Conservation (phyloP, 2,888 invertebrate species). For the Pogonocherus hispidulus region DNA sequence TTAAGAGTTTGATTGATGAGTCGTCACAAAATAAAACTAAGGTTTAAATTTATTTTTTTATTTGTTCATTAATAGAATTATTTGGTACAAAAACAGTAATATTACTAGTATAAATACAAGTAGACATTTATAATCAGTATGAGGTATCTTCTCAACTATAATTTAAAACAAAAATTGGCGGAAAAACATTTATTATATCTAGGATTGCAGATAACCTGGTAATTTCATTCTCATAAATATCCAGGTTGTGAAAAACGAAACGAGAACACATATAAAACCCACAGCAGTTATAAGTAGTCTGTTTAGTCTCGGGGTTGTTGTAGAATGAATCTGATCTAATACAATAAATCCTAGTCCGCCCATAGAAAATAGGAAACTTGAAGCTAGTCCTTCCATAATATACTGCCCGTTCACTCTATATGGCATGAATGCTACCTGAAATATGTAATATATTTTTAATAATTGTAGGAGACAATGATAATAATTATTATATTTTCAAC, state of each 20-base stretch:
- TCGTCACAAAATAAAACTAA: too few species aligned
- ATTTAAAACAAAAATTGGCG: too few species aligned
- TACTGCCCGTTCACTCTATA: constrained; percentile 99
- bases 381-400: constrained; percentile 98
- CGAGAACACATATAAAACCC: constrained; percentile 91
- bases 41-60: too few species aligned
- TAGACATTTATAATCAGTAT: too few species aligned
- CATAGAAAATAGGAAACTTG: constrained; percentile 96
- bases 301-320: constrained; percentile 89
- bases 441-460: constrained; percentile 34
- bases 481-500: too few species aligned
- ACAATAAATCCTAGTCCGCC: constrained; percentile 98
- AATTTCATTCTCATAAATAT: constrained; percentile 99
- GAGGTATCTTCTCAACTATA: too few species aligned
- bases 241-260: constrained; percentile 96
- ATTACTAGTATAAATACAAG: too few species aligned
- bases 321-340: constrained; percentile 93
- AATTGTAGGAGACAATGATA: too few species aligned
- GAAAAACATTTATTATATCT: constrained; percentile 51
- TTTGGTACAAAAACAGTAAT: too few species aligned
- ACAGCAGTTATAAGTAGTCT: constrained; percentile 90
- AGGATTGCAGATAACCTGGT: constrained; percentile 84
- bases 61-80: too few species aligned
- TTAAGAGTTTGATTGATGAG: too few species aligned
- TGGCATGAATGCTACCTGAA: constrained; percentile 95